Base-by-base conservation (phyloP, 2,797 vertebrate genomes). In the Schizopygopsis malacanthus region DNA sequence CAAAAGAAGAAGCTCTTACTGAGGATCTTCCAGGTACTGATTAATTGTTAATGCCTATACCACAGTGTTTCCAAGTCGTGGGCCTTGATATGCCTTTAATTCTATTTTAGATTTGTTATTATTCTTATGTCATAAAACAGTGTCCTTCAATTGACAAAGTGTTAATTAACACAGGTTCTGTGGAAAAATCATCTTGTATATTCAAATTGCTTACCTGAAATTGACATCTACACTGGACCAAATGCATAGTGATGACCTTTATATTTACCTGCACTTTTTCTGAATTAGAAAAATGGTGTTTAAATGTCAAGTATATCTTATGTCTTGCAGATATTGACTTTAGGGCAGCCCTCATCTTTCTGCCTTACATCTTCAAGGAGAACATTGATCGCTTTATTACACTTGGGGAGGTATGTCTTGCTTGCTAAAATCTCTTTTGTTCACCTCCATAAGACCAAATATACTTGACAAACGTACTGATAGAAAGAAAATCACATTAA, bases 301-400 rank as follows among this genome's bases (percentile, higher is more conserved):
- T 59, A 59, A 59, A 59, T 59, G n/a, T 59, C 22, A 59, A 59
- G 56, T 59, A 59, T 59, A 76, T 33, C 50, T 54, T 52, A 25
- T 54, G 50, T 76, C n/a, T 50, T 76, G 73, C 50, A 82, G 81
- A 71, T 54, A 82, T 61, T 82, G 37, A 61, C 47, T 82, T 82
- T 28, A 82, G 69, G 52, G 22, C 33, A 56, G 81, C 47, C 70
- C 81, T 61, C 71, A 16, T 61, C 52, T 41, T 72, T n/a, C 56
- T 82, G 37, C 22, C 81, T 72, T 71, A 22, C 81, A 72, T 82
- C 20, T 82, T 73, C 81, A 82, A 56, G 15, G 52, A 82, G 37
- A 72, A 79, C 54, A 79, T 79, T 79, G 76, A 72, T 28, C 67
- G 54, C 52, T 43, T 72, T n/a, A 72, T 82, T 72, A 71, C 22